A percentile compares a stretch with the other conserved stretches of the same genome.
phyloP scores from a whole-genome alignment of 1,140 invertebrate species.

The Trichonephila clavata region DNA sequence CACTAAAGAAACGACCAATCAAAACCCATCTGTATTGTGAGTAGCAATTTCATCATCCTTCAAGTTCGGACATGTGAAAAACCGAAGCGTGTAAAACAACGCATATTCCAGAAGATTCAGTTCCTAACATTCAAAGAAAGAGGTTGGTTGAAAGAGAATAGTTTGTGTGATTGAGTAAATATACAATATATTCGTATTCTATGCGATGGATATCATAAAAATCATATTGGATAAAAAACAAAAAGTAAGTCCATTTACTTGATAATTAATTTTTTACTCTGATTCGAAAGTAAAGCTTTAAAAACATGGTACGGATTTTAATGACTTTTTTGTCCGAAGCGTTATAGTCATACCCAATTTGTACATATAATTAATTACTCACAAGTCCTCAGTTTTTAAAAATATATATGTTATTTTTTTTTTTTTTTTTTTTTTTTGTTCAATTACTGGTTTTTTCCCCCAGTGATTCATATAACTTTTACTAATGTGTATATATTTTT shows the following conservation, averaged over 20 bases:
- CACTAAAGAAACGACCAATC: too few relatives aligned
- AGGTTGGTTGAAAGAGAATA: neutral
- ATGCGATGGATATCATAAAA: neutral
- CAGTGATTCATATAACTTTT: too few relatives aligned
- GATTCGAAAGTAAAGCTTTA: neutral
- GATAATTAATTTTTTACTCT: neutral
- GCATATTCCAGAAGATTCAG: neutral
- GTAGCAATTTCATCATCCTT: neutral
- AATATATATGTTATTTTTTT: too few relatives aligned
- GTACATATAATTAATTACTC: too few relatives aligned
- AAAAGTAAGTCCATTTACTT: neutral
- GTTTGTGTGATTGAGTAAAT: neutral
- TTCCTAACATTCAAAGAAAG: neutral
- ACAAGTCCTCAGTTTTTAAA: too few relatives aligned
- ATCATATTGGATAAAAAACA: neutral
- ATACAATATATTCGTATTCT: neutral
- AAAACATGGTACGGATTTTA: neutral
- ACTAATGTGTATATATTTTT: too few relatives aligned
- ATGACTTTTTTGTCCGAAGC: too few relatives aligned
- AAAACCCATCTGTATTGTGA: too few relatives aligned
- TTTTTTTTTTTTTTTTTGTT: too few relatives aligned
- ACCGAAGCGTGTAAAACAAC: neutral
- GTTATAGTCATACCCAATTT: too few relatives aligned
- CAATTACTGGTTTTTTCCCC: too few relatives aligned
- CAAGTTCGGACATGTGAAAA: neutral